phyloP scores from a whole-genome alignment of 2,113 vertebrate species.

The Typhlomys cinereus region DNA sequence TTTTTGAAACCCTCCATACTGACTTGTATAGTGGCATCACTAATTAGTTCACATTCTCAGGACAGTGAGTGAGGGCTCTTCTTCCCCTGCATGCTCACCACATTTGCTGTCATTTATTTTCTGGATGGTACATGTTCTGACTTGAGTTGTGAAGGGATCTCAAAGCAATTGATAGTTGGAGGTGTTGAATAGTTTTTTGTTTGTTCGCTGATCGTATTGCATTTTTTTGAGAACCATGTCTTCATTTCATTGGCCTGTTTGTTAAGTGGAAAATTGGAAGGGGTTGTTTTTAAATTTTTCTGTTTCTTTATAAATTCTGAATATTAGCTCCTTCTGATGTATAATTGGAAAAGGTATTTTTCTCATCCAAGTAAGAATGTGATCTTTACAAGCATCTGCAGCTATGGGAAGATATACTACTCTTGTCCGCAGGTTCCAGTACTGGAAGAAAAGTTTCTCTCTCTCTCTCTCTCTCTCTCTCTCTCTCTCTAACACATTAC shows the following conservation, averaged over 20 bases:
- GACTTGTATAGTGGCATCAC: background rate
- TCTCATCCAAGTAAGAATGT: background rate
- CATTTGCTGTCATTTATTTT: background rate
- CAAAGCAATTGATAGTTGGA: background rate
- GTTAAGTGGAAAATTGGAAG: background rate
- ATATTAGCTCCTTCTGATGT: background rate
- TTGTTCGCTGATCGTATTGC: background rate
- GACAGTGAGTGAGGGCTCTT: background rate
- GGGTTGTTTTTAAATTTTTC: background rate
- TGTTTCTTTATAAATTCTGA: background rate
- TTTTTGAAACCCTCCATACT: background rate
- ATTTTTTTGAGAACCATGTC: background rate
- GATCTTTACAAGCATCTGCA: background rate
- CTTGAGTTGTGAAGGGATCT: too few species aligned
- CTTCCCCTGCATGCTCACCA: background rate
- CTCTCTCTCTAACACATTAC: constrained; percentile 7
- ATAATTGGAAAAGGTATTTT: background rate
- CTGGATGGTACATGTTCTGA: background rate
- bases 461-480: constrained; percentile 26
- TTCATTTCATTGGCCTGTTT: background rate
- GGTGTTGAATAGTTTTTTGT: background rate
- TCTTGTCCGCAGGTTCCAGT: background rate
- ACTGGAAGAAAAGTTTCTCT: background rate
- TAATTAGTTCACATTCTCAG: background rate
- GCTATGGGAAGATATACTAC: background rate